Conservation (phyloP, 2,888 invertebrate genomes). For the Agrochola lota region DNA sequence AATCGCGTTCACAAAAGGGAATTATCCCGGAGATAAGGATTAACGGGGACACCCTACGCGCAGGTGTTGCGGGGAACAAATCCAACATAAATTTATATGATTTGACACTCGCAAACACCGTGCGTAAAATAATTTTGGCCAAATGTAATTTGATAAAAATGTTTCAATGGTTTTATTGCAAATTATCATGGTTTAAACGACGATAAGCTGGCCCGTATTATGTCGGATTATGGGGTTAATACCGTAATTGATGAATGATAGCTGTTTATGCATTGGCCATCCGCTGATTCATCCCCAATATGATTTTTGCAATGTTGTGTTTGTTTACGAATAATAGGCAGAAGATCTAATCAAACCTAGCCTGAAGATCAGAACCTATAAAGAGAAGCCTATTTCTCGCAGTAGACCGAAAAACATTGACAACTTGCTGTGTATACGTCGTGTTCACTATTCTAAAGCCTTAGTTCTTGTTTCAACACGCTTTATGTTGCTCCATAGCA, state of each 20-base stretch:
- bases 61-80: constrained; percentile 84
- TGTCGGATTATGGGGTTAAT: constrained; percentile 20
- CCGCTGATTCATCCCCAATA: constrained; percentile 9
- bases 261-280: constrained; percentile 9
- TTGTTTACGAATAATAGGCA: not conserved
- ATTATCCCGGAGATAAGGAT: constrained; percentile 76
- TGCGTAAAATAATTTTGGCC: constrained; percentile 77
- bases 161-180: constrained; percentile 59
- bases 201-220: constrained; percentile 21
- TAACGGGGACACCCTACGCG: constrained; percentile 76
- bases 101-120: constrained; percentile 85
- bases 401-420: not conserved
- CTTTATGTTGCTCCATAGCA: constrained; percentile 21
- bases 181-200: constrained; percentile 53
- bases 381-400: not conserved
- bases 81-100: constrained; percentile 88
- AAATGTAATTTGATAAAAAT: constrained; percentile 66
- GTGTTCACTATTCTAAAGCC: constrained; percentile 25
- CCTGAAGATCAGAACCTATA: not conserved
- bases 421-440: not conserved
- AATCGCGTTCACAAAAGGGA: constrained; percentile 72
- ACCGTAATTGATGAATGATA: constrained; percentile 27
- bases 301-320: not conserved
- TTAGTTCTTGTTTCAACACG: constrained; percentile 40
- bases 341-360: not conserved